Evolutionary conservation across 2,113 vertebrate genomes (phyloP).

Genomic region (Tretioscincus oriximinensis): DNA sequence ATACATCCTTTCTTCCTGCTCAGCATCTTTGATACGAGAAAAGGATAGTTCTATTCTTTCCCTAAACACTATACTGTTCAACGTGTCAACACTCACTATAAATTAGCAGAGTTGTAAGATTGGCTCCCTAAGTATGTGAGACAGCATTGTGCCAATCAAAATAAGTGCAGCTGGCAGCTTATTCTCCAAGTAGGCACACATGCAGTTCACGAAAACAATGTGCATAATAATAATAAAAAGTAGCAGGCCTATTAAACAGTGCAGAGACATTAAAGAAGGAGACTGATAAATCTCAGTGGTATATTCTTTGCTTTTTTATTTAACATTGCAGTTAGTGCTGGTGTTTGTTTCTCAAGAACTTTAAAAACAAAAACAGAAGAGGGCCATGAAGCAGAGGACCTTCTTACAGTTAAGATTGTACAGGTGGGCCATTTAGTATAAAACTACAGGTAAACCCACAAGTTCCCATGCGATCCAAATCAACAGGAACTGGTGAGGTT

Average conservation of each 20-base stretch:
- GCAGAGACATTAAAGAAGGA: neutral
- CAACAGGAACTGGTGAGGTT: neutral
- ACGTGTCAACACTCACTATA: neutral
- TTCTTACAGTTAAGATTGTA: neutral
- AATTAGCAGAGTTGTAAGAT: neutral
- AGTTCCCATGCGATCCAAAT: neutral
- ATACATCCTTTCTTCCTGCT: neutral
- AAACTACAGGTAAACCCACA: neutral
- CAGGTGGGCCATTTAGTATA: neutral
- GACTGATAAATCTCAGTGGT: neutral
- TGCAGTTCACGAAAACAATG: neutral
- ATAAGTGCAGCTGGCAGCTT: constrained; percentile 8
- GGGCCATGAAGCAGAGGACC: neutral
- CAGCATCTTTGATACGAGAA: neutral
- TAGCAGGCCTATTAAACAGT: neutral
- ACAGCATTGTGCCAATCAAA: constrained; percentile 12
- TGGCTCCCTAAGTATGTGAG: neutral
- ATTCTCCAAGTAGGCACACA: constrained; percentile 1
- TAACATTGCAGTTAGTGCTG: neutral
- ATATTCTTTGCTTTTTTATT: neutral
- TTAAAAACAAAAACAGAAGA: neutral
- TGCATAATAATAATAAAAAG: neutral
- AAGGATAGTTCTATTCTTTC: neutral
- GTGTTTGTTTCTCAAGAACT: neutral
- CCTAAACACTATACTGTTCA: neutral